phyloP scores from a whole-genome alignment of 2,888 invertebrate species.

The Ferrisia virgata region DNA sequence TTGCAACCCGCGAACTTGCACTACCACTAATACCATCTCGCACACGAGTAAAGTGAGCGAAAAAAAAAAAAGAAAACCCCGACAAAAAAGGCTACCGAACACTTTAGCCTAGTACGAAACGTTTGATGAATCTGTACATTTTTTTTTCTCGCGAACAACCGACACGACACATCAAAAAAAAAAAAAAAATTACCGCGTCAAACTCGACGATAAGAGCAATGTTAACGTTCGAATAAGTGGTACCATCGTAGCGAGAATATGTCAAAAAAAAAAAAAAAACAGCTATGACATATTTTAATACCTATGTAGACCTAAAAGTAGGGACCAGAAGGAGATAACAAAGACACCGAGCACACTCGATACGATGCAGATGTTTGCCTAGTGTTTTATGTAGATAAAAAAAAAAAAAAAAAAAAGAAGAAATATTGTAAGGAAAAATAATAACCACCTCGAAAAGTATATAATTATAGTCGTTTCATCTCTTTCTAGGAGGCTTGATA shows the following conservation, averaged over 20 bases:
- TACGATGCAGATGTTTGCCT: background rate
- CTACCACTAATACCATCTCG: background rate
- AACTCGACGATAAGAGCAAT: background rate
- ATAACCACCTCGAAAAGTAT: background rate
- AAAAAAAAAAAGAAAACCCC: too few species aligned
- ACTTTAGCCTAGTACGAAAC: too few species aligned
- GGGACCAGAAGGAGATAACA: too few species aligned
- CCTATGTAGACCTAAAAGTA: too few species aligned
- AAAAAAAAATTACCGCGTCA: background rate
- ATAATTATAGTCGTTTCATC: background rate
- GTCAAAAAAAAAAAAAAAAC: background rate
- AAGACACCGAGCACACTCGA: background rate
- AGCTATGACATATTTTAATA: background rate
- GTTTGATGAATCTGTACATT: background rate
- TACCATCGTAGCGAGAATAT: background rate
- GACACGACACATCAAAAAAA: background rate
- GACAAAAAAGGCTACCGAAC: background rate
- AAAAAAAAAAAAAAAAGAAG: background rate
- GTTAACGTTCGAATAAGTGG: conserved; percentile 8
- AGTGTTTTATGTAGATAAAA: background rate
- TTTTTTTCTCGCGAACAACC: background rate
- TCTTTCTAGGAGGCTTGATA: conserved; percentile 1
- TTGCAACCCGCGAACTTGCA: background rate
- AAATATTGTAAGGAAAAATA: too few species aligned
- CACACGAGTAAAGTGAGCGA: background rate